Conservation (phyloP, 2,797 vertebrate species). For the Psittacula echo region DNA sequence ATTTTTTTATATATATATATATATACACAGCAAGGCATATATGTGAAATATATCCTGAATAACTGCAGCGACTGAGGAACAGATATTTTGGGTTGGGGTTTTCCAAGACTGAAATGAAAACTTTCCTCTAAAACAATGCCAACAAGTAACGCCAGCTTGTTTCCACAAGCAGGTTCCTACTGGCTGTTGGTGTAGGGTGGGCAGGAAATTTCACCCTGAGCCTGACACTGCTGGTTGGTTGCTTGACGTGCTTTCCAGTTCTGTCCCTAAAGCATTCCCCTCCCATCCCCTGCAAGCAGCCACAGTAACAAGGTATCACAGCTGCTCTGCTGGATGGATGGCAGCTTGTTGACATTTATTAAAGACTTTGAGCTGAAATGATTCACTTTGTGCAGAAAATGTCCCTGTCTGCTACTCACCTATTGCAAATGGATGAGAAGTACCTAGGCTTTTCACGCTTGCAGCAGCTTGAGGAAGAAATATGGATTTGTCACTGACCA, state of each 20-base stretch:
- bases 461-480: background rate
- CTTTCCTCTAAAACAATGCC: background rate
- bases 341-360: background rate
- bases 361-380: background rate
- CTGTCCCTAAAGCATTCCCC: accelerated
- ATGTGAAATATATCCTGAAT: background rate
- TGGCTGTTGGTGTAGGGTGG: background rate
- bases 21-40: background rate
- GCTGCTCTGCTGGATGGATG: background rate
- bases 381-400: background rate
- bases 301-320: background rate
- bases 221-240: background rate
- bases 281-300: background rate
- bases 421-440: background rate
- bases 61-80: background rate
- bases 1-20: too few species aligned
- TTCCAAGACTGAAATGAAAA: constrained; percentile 28
- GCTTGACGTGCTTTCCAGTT: background rate
- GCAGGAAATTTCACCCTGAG: background rate
- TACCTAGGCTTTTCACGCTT: background rate
- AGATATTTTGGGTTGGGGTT: background rate
- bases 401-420: background rate
- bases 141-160: background rate
- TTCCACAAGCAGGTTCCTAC: constrained; percentile 11
- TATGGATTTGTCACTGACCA: background rate